These are phyloP conservation scores for Sisyra nigra DNA, from an alignment of 2,888 invertebrate species.

Conservation along the genomic window DNA sequence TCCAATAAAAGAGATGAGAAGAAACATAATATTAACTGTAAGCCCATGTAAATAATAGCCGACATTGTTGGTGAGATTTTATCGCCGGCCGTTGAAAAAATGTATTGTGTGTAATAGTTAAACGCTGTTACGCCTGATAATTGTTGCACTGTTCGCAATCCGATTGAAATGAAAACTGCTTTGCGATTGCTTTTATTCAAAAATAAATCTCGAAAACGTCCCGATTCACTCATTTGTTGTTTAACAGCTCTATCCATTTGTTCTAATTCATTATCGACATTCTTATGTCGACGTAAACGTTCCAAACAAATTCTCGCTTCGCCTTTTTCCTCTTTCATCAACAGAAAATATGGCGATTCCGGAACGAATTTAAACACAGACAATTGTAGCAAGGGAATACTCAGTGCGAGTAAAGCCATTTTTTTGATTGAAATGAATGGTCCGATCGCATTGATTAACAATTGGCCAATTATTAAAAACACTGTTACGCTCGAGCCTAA, in stretches of 20 bases:
- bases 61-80: constrained; percentile 24
- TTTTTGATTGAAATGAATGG: constrained; percentile 29
- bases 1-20: constrained; percentile 41
- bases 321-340: constrained; percentile 25
- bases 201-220: constrained; percentile 36
- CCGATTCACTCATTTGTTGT: constrained; percentile 31
- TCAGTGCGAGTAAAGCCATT: constrained; percentile 30
- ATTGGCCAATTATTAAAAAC: constrained; percentile 33
- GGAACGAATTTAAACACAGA: constrained; percentile 34
- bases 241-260: constrained; percentile 20
- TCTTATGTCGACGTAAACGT: constrained; percentile 24
- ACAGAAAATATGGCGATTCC: constrained; percentile 36
- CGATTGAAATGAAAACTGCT: constrained; percentile 43
- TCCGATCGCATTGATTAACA: constrained; percentile 32
- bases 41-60: constrained; percentile 24
- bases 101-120: constrained; percentile 40
- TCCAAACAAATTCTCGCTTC: constrained; percentile 31
- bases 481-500: constrained; percentile 39
- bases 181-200: constrained; percentile 37
- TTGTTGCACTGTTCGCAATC: constrained; percentile 35
- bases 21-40: constrained; percentile 38
- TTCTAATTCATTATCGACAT: constrained; percentile 24
- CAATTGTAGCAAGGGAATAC: constrained; percentile 29
- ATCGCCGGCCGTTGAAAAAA: constrained; percentile 26
- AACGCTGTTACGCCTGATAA: constrained; percentile 45